Evolutionary conservation across 92 coral and sea anemone genomes (phyloP).

Genomic region (Parazoanthus swiftii): DNA sequence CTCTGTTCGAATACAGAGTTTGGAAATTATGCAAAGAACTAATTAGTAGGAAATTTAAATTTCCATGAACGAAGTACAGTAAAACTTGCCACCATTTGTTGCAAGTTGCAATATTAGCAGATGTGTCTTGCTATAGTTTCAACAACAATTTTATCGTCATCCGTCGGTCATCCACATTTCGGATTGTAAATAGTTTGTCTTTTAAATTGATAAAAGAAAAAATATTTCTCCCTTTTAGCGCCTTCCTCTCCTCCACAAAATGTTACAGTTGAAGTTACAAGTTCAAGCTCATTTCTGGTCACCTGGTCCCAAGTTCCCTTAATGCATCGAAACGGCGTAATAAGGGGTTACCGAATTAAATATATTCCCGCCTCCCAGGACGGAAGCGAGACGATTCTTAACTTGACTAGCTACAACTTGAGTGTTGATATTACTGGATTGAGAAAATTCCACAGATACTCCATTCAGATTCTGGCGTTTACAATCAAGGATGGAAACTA

Average conservation of each 20-base stretch:
- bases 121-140: no score
- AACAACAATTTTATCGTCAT: no score
- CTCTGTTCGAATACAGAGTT: no score
- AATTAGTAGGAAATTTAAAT: no score
- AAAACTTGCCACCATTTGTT: no score
- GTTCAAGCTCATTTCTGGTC: constrained; percentile 36
- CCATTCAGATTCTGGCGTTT: constrained; percentile 5
- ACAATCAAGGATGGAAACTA: constrained; percentile 4
- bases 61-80: no score
- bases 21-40: no score
- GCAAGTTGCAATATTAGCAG: no score
- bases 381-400: neutral
- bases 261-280: neutral
- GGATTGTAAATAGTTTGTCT: neutral
- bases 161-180: no score
- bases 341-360: constrained; percentile 9
- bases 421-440: neutral
- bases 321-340: constrained; percentile 13
- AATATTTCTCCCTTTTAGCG: neutral
- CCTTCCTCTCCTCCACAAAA: constrained; percentile 45
- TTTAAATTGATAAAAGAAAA: neutral
- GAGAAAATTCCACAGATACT: constrained; percentile 1
- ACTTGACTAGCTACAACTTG: neutral
- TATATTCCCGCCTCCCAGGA: neutral
- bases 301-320: constrained; percentile 31